A percentile compares a stretch with the other conserved stretches of the same genome.
Conservation (phyloP, 92 coral and sea anemone species). For the Umimayanthus chanpuru region DNA sequence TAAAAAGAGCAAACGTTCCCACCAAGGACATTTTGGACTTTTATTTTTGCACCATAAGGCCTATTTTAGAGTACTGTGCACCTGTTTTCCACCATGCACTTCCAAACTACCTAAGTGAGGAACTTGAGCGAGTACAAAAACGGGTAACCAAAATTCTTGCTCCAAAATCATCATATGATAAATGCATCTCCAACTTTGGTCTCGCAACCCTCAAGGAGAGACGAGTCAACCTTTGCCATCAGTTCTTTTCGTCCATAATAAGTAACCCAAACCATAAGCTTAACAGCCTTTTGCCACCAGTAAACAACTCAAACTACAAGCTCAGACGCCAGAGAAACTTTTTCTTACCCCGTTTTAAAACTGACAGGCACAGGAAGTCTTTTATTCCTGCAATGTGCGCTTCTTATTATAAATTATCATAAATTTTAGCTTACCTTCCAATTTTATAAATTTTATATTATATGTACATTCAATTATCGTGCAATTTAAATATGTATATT, state of each 20-base stretch:
- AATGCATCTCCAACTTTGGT: background rate
- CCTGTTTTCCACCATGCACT: background rate
- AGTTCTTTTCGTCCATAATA: background rate
- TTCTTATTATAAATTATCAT: background rate
- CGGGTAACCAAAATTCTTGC: conserved; percentile 9
- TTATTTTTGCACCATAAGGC: no score
- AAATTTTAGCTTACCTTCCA: background rate
- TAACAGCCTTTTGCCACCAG: conserved; percentile 1
- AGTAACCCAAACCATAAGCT: conserved; percentile 3
- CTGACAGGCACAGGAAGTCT: conserved; percentile 4
- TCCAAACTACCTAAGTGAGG: conserved; percentile 15
- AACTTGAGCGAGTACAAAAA: conserved; percentile 13
- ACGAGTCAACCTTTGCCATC: conserved; percentile 8
- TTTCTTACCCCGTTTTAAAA: conserved; percentile 7
- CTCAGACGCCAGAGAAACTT: conserved; percentile 8
- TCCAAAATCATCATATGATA: conserved; percentile 9
- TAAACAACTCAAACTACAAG: background rate
- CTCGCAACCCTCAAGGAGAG: conserved; percentile 10
- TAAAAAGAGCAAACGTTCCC: background rate
- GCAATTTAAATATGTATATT: background rate
- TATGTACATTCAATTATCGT: conserved; percentile 1
- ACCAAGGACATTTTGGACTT: background rate
- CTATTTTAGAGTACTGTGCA: no score
- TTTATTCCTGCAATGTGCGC: background rate
- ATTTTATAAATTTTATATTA: conserved; percentile 5